A percentile compares a stretch with the other conserved stretches of the same genome.
Evolutionary conservation across 37 sponge, comb jelly and placozoan species (phyloP).

Genomic region (Chondrosia reniformis): DNA sequence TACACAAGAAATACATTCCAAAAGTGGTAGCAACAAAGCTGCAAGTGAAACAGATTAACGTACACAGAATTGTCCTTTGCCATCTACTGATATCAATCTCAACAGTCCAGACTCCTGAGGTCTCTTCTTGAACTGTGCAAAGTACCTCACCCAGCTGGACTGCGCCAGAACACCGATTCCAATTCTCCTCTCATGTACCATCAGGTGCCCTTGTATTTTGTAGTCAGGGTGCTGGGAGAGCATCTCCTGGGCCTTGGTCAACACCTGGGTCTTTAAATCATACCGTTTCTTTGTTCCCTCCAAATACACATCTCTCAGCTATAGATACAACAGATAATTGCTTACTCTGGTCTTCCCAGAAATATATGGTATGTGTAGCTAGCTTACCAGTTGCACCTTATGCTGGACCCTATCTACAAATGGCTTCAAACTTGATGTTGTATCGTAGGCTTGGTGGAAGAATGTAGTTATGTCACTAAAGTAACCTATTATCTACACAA

Average conservation of each 20-base stretch:
- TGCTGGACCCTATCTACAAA: constrained; percentile 61
- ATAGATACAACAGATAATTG: too few relatives aligned
- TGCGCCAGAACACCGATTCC: neutral
- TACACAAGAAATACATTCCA: neutral
- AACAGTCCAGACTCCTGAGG: constrained; percentile 39
- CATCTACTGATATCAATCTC: constrained; percentile 24
- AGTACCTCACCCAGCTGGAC: constrained; percentile 63
- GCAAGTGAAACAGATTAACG: constrained; percentile 11
- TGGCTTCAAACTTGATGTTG: constrained; percentile 34
- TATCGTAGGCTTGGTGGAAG: constrained; percentile 82
- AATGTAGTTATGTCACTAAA: constrained; percentile 72
- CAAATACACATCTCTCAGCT: constrained; percentile 20
- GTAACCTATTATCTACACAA: constrained; percentile 84
- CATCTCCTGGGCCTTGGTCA: constrained; percentile 12
- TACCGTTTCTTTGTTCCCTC: constrained; percentile 4
- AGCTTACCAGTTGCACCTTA: constrained; percentile 75
- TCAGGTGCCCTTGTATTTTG: constrained; percentile 62
- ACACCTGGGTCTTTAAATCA: neutral
- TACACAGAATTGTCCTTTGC: constrained; percentile 20
- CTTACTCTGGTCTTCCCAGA: too few relatives aligned
- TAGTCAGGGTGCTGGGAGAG: constrained; percentile 72
- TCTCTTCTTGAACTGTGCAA: constrained; percentile 65
- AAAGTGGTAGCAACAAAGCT: neutral
- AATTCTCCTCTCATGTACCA: constrained; percentile 55
- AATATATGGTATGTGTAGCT: too few relatives aligned